phyloP scores from a whole-genome alignment of 2,113 vertebrate genomes.

The Coreoperca whiteheadi region DNA sequence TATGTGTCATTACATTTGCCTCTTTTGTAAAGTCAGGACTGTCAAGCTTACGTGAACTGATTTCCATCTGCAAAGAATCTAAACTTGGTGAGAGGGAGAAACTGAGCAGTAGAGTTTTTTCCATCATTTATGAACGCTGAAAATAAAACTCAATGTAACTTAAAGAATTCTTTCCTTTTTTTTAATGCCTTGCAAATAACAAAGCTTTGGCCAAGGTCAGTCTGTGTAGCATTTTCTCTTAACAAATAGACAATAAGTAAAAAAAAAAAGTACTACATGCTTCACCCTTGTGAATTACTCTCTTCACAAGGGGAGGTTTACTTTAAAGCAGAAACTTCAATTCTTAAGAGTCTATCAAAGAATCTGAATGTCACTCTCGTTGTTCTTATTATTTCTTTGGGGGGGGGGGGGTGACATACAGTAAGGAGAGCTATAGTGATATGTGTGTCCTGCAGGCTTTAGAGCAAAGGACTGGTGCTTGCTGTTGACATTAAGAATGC shows the following conservation, averaged over 20 bases:
- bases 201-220: conserved; percentile 42
- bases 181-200: not conserved
- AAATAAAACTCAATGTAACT: not conserved
- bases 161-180: conserved; percentile 14
- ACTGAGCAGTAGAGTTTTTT: conserved; percentile 20
- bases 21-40: conserved; percentile 7
- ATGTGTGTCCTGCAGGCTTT: conserved; percentile 51
- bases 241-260: conserved; percentile 28
- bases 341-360: conserved; percentile 35
- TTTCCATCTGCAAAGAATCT: conserved; percentile 40
- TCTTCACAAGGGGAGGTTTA: conserved; percentile 19
- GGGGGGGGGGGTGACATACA: not conserved
- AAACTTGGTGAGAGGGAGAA: not conserved
- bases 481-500: conserved; percentile 64
- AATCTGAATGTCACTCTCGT: conserved; percentile 10
- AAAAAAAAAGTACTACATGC: conserved; percentile 19
- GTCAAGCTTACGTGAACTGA: conserved; percentile 1
- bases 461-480: conserved; percentile 56
- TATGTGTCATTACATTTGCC: not conserved
- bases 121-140: not conserved
- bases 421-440: conserved; percentile 18
- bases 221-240: conserved; percentile 7
- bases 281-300: conserved; percentile 5
- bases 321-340: conserved; percentile 41
- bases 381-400: conserved; percentile 36